phyloP scores from a whole-genome alignment of 2,113 vertebrate genomes.

The Sterrhoptilus dennistouni region DNA sequence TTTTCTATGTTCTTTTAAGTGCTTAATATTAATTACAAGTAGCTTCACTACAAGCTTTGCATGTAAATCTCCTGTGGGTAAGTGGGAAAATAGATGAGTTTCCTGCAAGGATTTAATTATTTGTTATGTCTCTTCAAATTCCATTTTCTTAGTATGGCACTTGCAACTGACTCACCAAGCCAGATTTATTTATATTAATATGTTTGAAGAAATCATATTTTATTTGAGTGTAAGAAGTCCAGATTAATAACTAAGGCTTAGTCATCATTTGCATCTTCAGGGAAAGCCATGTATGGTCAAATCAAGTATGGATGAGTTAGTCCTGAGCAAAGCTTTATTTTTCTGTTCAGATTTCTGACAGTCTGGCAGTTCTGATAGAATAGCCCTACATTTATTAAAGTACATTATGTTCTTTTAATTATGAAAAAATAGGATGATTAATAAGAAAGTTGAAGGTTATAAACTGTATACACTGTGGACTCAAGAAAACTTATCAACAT shows the following conservation, averaged over 20 bases:
- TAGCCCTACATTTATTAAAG: background rate
- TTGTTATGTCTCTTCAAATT: background rate
- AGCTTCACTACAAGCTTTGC: background rate
- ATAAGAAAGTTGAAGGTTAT: background rate
- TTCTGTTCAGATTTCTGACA: background rate
- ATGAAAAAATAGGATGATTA: background rate
- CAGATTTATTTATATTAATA: background rate
- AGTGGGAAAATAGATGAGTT: background rate
- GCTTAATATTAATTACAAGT: background rate
- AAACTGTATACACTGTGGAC: background rate
- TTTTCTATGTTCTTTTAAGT: background rate
- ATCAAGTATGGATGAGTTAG: background rate
- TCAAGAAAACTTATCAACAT: background rate
- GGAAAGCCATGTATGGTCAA: constrained; percentile 27
- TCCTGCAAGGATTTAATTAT: background rate
- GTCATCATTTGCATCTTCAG: background rate
- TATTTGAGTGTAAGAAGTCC: constrained; percentile 14
- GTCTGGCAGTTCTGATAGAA: constrained; percentile 8
- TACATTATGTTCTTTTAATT: background rate
- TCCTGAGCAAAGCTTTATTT: background rate
- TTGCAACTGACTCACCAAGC: background rate
- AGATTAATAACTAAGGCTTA: constrained; percentile 30
- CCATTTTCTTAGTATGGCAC: background rate
- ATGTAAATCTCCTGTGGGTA: background rate
- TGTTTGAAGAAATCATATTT: background rate